Conservation (phyloP, 2,113 vertebrate genomes). For the Serinus canaria region DNA sequence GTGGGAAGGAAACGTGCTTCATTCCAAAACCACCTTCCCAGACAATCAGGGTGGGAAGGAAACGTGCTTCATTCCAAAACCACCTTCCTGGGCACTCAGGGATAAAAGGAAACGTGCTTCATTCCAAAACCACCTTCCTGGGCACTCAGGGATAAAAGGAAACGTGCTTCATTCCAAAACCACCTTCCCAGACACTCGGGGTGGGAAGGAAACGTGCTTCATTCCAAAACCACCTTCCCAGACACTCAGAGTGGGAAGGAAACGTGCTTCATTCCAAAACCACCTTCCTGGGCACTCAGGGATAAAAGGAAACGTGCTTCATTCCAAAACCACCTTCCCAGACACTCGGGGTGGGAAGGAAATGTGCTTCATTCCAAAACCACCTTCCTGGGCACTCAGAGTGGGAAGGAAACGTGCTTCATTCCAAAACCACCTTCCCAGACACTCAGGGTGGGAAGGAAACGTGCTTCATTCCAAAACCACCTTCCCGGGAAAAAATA, state of each 20-base stretch:
- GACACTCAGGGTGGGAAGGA: background rate
- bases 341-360: background rate
- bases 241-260: background rate
- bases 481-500: background rate
- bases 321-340: background rate
- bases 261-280: accelerated
- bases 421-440: background rate
- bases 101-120: background rate
- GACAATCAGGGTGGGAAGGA: background rate
- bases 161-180: accelerated
- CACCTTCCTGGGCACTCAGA: background rate
- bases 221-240: background rate
- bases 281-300: background rate
- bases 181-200: background rate
- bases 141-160: no score
- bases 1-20: background rate
- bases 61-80: accelerated
- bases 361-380: accelerated
- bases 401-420: background rate
- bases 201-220: background rate
- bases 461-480: accelerated
- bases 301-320: background rate
- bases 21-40: background rate
- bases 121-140: background rate
- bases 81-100: background rate